Percentiles rank a stretch among this genome's conserved stretches.
Evolutionary conservation across 2,888 invertebrate genomes (phyloP).

Genomic region (Blera fallax): DNA sequence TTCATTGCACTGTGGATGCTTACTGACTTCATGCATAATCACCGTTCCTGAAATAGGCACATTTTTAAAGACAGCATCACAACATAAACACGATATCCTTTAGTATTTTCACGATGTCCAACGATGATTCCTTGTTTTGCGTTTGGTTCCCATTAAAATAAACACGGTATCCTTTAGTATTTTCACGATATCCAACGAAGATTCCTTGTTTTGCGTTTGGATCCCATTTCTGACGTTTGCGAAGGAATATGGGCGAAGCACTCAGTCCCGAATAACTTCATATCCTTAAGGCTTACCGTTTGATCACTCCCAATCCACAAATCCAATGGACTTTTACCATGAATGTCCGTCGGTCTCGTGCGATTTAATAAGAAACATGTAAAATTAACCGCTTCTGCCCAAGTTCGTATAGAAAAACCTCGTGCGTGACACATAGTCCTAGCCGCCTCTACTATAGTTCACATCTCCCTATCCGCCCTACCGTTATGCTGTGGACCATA

Average conservation of each 20-base stretch:
- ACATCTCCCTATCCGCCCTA: conserved; percentile 19
- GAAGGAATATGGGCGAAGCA: too few species aligned
- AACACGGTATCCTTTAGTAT: conserved; percentile 24
- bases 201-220: conserved; percentile 7
- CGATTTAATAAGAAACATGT: too few species aligned
- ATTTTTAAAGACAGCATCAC: conserved; percentile 10
- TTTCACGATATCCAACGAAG: too few species aligned
- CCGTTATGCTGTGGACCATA: conserved; percentile 44
- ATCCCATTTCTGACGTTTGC: too few species aligned
- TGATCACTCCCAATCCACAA: too few species aligned
- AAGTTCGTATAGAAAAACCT: neutral
- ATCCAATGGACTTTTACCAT: too few species aligned
- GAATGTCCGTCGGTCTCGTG: too few species aligned
- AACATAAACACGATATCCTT: conserved; percentile 27
- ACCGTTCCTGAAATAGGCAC: neutral
- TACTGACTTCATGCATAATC: neutral
- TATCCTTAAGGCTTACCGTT: too few species aligned
- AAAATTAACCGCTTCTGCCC: too few species aligned
- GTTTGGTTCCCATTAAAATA: conserved; percentile 28
- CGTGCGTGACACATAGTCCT: conserved; percentile 19
- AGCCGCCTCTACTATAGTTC: conserved; percentile 35
- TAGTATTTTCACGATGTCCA: neutral
- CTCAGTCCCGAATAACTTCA: too few species aligned
- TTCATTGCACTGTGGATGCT: neutral
- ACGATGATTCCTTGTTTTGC: neutral